A percentile compares a stretch with the other conserved stretches of the same genome.
Conservation (phyloP, 2,113 vertebrate species). For the Grallaria varia region DNA sequence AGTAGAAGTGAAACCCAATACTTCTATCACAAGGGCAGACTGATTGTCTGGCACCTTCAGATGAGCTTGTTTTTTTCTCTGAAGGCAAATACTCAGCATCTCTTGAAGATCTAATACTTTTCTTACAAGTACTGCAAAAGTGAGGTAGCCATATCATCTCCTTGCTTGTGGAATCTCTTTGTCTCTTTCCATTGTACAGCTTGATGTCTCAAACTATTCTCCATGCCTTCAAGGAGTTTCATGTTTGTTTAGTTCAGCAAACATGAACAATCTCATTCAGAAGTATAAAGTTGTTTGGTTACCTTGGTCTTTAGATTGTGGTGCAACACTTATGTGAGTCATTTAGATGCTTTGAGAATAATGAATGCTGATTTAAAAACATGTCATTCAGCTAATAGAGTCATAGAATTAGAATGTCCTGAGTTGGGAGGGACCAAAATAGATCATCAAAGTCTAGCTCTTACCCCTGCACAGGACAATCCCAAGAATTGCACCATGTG, state of each 20-base stretch:
- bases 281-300: not conserved
- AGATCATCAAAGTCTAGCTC: not conserved
- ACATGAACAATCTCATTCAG: not conserved
- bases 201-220: not conserved
- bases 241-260: not conserved
- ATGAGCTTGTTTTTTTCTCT: not conserved
- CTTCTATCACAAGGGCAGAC: not conserved
- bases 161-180: not conserved
- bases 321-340: rapidly evolving
- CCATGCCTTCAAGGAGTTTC: not conserved
- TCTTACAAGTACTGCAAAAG: not conserved
- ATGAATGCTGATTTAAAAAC: not conserved
- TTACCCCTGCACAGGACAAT: not conserved
- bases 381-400: not conserved
- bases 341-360: not conserved
- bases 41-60: not conserved
- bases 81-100: not conserved
- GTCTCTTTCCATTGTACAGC: not conserved
- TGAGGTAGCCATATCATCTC: not conserved
- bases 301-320: not conserved
- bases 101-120: not conserved
- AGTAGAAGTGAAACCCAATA: not conserved
- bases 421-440: not conserved
- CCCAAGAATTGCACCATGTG: not conserved
- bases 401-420: not conserved